A percentile compares a stretch with the other conserved stretches of the same genome.
Evolutionary conservation across 1,140 invertebrate genomes (phyloP).

Genomic region (Hylyphantes graminicola): DNA sequence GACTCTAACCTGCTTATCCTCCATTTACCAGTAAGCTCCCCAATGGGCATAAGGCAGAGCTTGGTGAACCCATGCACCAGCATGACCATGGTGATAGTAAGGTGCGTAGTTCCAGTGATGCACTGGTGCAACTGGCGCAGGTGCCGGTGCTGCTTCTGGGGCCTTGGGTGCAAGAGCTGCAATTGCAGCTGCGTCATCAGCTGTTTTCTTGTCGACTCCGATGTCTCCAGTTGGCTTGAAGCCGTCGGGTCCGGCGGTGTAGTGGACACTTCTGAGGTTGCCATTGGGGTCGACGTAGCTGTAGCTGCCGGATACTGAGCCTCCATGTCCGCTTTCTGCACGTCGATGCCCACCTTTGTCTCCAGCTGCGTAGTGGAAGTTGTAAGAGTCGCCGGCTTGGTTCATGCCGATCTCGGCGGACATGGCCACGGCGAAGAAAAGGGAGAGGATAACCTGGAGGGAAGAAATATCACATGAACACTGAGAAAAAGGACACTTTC

Average conservation of each 20-base stretch:
- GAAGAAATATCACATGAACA: neutral
- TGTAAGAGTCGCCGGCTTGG: slow-evolving; percentile 44
- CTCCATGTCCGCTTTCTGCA: slow-evolving; percentile 73
- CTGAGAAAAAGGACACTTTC: too few relatives aligned
- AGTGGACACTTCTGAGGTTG: slow-evolving; percentile 85
- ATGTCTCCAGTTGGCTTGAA: slow-evolving; percentile 61
- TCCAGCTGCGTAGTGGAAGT: slow-evolving; percentile 59
- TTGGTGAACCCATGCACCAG: slow-evolving; percentile 14
- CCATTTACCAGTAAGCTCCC: slow-evolving; percentile 42
- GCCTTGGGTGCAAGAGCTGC: slow-evolving; percentile 61
- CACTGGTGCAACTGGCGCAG: slow-evolving; percentile 9
- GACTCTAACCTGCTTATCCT: too few relatives aligned
- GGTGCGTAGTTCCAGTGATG: slow-evolving; percentile 32
- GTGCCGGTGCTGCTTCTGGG: slow-evolving; percentile 26
- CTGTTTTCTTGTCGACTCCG: slow-evolving; percentile 61
- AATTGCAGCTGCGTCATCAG: slow-evolving; percentile 59
- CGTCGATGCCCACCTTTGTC: slow-evolving; percentile 58
- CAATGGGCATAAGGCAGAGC: slow-evolving; percentile 24
- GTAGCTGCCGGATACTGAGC: slow-evolving; percentile 86
- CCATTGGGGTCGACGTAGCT: slow-evolving; percentile 84
- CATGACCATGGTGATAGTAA: slow-evolving; percentile 10
- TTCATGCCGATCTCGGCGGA: slow-evolving; percentile 43
- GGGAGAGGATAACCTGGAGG: slow-evolving; percentile 37
- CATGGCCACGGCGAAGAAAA: slow-evolving; percentile 38
- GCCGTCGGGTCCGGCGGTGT: slow-evolving; percentile 77